Evolutionary conservation across 2,888 invertebrate species (phyloP).

Genomic region (Oscheius sp.): DNA sequence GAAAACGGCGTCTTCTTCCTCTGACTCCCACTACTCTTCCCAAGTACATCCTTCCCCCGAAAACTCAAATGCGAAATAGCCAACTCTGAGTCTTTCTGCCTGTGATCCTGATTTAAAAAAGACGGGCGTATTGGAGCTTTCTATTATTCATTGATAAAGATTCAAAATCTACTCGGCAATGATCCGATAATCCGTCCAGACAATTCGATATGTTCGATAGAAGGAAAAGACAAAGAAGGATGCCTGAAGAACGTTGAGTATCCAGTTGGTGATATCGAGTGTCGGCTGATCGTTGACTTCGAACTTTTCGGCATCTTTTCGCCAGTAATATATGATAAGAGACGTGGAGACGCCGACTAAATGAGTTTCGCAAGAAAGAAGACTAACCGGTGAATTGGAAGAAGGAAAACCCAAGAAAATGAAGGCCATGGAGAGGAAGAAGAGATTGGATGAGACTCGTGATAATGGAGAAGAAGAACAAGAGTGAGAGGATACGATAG

Average conservation of each 20-base stretch:
- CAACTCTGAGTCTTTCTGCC: background rate
- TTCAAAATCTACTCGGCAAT: too few relatives aligned
- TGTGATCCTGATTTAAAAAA: background rate
- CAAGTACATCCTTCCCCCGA: background rate
- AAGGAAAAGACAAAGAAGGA: background rate
- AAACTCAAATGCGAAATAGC: background rate
- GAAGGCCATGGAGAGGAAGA: background rate
- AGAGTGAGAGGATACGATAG: background rate
- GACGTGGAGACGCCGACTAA: background rate
- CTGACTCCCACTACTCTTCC: slow-evolving; percentile 9
- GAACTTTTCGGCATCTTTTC: background rate
- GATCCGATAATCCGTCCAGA: background rate
- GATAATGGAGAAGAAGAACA: background rate
- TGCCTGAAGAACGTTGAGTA: background rate
- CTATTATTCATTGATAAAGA: too few relatives aligned
- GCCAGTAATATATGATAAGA: background rate
- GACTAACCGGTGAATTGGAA: background rate
- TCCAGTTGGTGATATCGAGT: background rate
- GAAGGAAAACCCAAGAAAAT: background rate
- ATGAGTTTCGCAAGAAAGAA: background rate
- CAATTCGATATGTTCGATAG: background rate
- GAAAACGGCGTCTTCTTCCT: slow-evolving; percentile 10
- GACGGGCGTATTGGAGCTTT: slow-evolving; percentile 14
- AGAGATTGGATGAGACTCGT: background rate
- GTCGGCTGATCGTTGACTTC: background rate